Evolutionary conservation across 1,140 invertebrate species (phyloP).

Genomic region (Drosophila seguyi): DNA sequence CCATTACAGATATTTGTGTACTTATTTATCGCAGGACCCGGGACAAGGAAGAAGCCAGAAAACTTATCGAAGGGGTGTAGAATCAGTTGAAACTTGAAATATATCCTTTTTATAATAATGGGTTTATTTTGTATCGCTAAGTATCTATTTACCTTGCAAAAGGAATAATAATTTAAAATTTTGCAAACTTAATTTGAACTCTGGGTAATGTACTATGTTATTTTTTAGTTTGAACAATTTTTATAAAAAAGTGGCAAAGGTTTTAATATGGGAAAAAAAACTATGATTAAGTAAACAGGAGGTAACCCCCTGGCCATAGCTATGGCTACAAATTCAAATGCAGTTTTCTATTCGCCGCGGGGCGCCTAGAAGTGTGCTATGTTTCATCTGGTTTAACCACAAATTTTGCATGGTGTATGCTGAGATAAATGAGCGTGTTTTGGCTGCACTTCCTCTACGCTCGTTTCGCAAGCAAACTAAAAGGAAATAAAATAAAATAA

Average conservation of each 20-base stretch:
- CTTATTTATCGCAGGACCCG: conserved; percentile 42
- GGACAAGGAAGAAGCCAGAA: not conserved
- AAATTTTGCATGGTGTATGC: conserved; percentile 57
- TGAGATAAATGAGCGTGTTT: conserved; percentile 60
- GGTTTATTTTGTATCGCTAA: not conserved
- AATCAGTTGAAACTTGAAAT: not conserved
- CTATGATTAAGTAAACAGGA: too few relatives aligned
- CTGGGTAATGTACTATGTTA: too few relatives aligned
- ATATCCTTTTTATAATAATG: not conserved
- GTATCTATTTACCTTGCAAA: not conserved
- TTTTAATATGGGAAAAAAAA: not conserved
- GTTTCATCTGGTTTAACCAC: conserved; percentile 41
- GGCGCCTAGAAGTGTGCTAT: conserved; percentile 48
- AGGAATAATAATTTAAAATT: too few relatives aligned
- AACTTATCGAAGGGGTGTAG: not conserved
- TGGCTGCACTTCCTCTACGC: conserved; percentile 33
- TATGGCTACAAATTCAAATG: conserved; percentile 2
- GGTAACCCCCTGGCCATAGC: not conserved
- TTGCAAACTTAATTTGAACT: too few relatives aligned
- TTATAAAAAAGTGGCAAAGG: too few relatives aligned
- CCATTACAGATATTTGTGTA: conserved; percentile 54
- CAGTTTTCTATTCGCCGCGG: conserved; percentile 8
- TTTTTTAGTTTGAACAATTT: too few relatives aligned
- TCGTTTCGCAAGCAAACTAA: conserved; percentile 33
- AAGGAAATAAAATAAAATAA: conserved; percentile 55